A percentile compares a stretch with the other conserved stretches of the same genome.
These are phyloP conservation scores for Hemibagrus guttatus DNA, from an alignment of 2,797 vertebrate genomes.

Conservation along the genomic window DNA sequence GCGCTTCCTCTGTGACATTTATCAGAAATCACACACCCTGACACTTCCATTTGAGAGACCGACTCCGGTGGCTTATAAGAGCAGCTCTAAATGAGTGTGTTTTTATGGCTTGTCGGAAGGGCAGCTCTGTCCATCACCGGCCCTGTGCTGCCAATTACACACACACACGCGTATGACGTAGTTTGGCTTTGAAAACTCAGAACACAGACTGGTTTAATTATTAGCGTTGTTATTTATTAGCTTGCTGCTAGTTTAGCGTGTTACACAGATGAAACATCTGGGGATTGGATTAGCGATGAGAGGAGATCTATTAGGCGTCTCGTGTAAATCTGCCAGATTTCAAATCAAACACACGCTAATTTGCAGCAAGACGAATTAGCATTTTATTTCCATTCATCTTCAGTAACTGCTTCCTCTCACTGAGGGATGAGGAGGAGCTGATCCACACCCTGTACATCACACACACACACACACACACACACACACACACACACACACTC, in stretches of 20 bases:
- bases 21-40: constrained; percentile 32
- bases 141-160: constrained; percentile 23
- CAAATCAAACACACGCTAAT: not conserved
- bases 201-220: not conserved
- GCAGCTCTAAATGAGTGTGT: constrained; percentile 35
- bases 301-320: not conserved
- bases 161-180: too few species aligned
- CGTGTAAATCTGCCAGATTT: not conserved
- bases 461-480: not conserved
- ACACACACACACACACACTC: not conserved
- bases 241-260: not conserved
- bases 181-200: not conserved
- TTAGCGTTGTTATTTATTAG: not conserved
- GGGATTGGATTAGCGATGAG: not conserved
- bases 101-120: constrained; percentile 6
- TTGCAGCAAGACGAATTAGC: not conserved
- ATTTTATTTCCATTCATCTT: not conserved
- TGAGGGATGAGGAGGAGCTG: not conserved
- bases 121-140: constrained; percentile 34
- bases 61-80: constrained; percentile 32
- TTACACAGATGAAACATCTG: not conserved
- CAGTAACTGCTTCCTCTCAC: not conserved
- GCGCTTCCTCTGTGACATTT: too few species aligned
- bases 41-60: constrained; percentile 37
- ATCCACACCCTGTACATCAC: not conserved